Percentiles rank a stretch among this genome's conserved stretches.
These are phyloP conservation scores for Meandrusa payeni DNA, from an alignment of 2,888 invertebrate genomes.

Conservation along the genomic window DNA sequence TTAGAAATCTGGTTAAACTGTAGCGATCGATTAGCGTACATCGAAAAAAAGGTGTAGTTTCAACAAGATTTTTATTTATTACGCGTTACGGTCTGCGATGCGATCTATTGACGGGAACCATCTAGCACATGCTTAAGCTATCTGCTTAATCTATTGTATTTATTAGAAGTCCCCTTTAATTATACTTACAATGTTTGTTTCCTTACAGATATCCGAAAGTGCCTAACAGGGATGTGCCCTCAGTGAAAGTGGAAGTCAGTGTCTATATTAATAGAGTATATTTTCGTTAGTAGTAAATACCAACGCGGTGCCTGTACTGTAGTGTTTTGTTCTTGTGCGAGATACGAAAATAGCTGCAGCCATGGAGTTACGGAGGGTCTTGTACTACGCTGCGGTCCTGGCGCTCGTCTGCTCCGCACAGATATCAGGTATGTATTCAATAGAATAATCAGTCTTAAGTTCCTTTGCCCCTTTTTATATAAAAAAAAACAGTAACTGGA, in stretches of 20 bases:
- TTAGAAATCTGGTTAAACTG: no score
- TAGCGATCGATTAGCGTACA: no score
- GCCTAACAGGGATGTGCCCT: slow-evolving; percentile 71
- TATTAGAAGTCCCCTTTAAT: neutral
- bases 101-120: no score
- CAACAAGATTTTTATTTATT: no score
- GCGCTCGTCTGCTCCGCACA: slow-evolving; percentile 49
- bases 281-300: slow-evolving; percentile 32
- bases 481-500: no score
- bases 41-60: no score
- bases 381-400: slow-evolving; percentile 50
- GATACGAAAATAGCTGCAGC: slow-evolving; percentile 29
- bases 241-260: slow-evolving; percentile 54
- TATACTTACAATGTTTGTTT: slow-evolving; percentile 28
- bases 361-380: slow-evolving; percentile 61
- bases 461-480: no score
- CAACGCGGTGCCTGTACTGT: slow-evolving; percentile 14
- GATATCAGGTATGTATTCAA: slow-evolving; percentile 66
- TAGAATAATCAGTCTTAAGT: no score
- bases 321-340: slow-evolving; percentile 38
- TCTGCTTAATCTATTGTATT: no score
- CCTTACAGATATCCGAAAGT: slow-evolving; percentile 55
- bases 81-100: no score
- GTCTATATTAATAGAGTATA: slow-evolving; percentile 40
- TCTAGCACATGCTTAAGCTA: no score